These are phyloP conservation scores for Xestia sexstrigata DNA, from an alignment of 2,888 invertebrate genomes.

Conservation along the genomic window DNA sequence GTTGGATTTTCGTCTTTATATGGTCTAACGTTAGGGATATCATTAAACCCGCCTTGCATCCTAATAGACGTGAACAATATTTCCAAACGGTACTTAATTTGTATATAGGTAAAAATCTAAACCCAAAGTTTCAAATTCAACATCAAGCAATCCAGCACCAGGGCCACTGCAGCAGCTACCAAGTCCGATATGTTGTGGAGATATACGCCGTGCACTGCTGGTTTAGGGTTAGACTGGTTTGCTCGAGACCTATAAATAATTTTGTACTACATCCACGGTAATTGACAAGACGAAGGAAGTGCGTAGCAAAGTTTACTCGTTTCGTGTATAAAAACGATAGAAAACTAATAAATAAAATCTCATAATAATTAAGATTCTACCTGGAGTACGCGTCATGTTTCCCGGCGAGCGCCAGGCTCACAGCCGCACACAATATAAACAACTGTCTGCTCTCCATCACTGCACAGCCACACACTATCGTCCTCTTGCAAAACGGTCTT, in stretches of 20 bases:
- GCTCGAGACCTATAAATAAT: background rate
- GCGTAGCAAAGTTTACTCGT: background rate
- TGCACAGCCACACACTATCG: background rate
- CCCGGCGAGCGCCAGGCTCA: slow-evolving; percentile 21
- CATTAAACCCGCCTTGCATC: too few species aligned
- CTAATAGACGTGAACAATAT: too few species aligned
- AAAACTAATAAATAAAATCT: background rate
- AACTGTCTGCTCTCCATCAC: slow-evolving; percentile 13
- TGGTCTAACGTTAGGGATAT: too few species aligned
- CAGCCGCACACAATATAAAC: slow-evolving; percentile 15
- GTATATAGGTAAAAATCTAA: too few species aligned
- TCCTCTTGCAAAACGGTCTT: background rate
- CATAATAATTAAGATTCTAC: background rate
- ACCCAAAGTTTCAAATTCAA: background rate
- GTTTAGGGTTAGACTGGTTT: background rate
- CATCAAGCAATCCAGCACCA: background rate
- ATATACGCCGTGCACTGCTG: background rate
- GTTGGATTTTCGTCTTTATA: too few species aligned
- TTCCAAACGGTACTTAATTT: too few species aligned
- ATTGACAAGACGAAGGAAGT: background rate
- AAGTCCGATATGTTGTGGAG: background rate
- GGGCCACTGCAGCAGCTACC: background rate
- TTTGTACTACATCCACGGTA: background rate
- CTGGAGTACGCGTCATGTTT: slow-evolving; percentile 28
- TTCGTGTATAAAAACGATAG: background rate